These are phyloP conservation scores for Drosophila rhopaloa DNA, from an alignment of 1,140 invertebrate species.

Conservation along the genomic window DNA sequence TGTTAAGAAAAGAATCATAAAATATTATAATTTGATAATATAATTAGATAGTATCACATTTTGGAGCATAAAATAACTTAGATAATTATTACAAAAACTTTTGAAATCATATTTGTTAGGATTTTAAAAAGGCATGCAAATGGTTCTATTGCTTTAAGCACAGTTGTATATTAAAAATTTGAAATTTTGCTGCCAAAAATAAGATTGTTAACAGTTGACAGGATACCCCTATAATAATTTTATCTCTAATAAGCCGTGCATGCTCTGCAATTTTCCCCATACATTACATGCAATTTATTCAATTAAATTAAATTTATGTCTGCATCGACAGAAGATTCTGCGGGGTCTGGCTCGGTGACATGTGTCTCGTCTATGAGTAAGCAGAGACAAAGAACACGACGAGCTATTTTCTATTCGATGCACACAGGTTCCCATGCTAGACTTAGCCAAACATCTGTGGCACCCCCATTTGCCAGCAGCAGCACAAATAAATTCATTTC, in stretches of 20 bases:
- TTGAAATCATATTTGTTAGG: too few relatives aligned
- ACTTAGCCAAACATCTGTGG: slow-evolving; percentile 47
- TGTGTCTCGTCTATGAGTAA: slow-evolving; percentile 52
- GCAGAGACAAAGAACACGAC: slow-evolving; percentile 30
- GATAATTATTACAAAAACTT: too few relatives aligned
- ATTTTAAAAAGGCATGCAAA: too few relatives aligned
- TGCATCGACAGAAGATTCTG: slow-evolving; percentile 20
- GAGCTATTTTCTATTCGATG: slow-evolving; percentile 32
- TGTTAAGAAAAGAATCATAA: too few relatives aligned
- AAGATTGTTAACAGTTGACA: slow-evolving; percentile 9
- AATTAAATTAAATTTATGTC: slow-evolving; percentile 32
- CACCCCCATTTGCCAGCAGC: slow-evolving; percentile 23
- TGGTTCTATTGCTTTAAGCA: background rate
- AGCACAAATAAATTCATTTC: slow-evolving; percentile 64
- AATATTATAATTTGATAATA: too few relatives aligned
- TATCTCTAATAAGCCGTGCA: slow-evolving; percentile 9
- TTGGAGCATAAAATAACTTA: too few relatives aligned
- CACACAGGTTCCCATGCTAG: slow-evolving; percentile 42
- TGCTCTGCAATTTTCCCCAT: slow-evolving; percentile 12
- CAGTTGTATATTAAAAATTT: background rate
- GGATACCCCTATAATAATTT: slow-evolving; percentile 18
- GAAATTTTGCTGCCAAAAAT: slow-evolving; percentile 1
- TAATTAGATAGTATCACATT: too few relatives aligned
- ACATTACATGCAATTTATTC: slow-evolving; percentile 4
- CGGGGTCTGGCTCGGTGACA: slow-evolving; percentile 28